Conservation (phyloP, 2,113 vertebrate genomes). For the Salminus brasiliensis region DNA sequence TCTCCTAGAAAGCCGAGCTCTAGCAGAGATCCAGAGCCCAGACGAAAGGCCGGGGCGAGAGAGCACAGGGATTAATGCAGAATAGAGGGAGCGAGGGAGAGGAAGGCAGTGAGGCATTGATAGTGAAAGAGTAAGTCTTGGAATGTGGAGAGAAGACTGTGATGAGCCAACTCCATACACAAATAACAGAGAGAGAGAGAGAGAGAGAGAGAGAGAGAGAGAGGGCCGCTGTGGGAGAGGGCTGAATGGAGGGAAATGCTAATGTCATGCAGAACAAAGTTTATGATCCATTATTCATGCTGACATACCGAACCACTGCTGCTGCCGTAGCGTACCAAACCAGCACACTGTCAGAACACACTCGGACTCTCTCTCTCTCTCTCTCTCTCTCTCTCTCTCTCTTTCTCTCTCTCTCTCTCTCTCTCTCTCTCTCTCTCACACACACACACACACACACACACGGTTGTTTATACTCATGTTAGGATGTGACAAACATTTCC, state of each 20-base stretch:
- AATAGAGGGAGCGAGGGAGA: neutral
- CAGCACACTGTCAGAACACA: neutral
- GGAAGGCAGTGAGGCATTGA: constrained; percentile 18
- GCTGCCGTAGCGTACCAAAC: neutral
- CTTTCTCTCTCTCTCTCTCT: neutral
- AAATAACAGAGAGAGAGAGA: neutral
- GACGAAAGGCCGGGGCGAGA: no score
- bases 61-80: no score
- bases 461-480: no score
- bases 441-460: neutral
- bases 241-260: constrained; percentile 34
- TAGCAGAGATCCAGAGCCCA: no score
- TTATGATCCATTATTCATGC: constrained; percentile 51
- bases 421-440: neutral
- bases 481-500: no score
- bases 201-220: constrained; percentile 24
- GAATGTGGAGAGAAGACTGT: constrained; percentile 14
- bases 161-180: neutral
- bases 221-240: constrained; percentile 6
- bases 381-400: neutral
- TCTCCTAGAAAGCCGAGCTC: no score
- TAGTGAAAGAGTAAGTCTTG: neutral
- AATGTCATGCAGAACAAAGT: constrained; percentile 37
- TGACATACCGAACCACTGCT: constrained; percentile 1
- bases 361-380: neutral